A percentile compares a stretch with the other conserved stretches of the same genome.
phyloP scores from a whole-genome alignment of 2,113 vertebrate genomes.

The Mastomys natalensis region DNA sequence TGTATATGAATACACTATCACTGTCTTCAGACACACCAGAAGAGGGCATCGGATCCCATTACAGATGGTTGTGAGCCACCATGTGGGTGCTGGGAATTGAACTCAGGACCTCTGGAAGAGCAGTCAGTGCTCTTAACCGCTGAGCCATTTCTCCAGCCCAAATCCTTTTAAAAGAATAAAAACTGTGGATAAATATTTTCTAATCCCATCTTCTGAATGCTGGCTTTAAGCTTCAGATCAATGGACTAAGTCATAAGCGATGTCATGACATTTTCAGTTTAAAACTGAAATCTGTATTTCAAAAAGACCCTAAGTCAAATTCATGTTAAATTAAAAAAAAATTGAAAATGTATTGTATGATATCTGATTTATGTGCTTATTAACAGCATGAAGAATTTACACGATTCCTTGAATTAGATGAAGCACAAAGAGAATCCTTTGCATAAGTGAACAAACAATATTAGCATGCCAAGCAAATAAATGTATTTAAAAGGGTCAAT shows the following conservation, averaged over 20 bases:
- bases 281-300: slow-evolving; percentile 4
- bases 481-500: neutral
- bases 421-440: neutral
- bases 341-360: neutral
- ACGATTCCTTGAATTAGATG: neutral
- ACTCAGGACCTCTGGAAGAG: too few species aligned
- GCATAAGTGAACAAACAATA: neutral
- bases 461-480: slow-evolving; percentile 2
- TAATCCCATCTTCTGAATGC: neutral
- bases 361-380: neutral
- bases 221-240: neutral
- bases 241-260: neutral
- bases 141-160: too few species aligned
- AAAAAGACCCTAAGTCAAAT: slow-evolving; percentile 17
- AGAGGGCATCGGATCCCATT: too few species aligned
- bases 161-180: neutral
- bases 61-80: too few species aligned
- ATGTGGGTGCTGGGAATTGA: too few species aligned
- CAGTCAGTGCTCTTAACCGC: too few species aligned
- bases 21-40: too few species aligned
- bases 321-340: neutral
- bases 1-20: too few species aligned
- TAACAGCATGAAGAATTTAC: neutral
- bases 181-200: neutral
- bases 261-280: neutral